These are phyloP conservation scores for Phocides pigmalion DNA, from an alignment of 1,140 invertebrate genomes.

Conservation along the genomic window DNA sequence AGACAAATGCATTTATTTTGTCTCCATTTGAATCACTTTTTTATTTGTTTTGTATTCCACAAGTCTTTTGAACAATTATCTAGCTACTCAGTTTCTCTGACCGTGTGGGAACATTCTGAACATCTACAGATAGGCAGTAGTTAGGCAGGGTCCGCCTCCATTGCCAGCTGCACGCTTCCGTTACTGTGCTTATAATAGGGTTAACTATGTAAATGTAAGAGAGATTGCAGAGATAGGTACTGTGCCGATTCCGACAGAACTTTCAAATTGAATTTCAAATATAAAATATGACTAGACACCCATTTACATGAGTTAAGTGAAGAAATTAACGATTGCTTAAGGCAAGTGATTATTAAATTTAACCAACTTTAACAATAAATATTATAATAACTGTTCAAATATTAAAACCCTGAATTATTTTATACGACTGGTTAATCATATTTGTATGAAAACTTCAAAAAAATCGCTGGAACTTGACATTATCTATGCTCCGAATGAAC, in stretches of 20 bases:
- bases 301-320: neutral
- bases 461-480: neutral
- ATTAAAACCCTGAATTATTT: too few relatives aligned
- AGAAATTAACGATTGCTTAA: too few relatives aligned
- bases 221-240: constrained; percentile 8
- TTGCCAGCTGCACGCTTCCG: constrained; percentile 34
- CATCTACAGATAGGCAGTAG: constrained; percentile 34
- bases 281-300: too few relatives aligned
- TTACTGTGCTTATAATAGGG: constrained; percentile 27
- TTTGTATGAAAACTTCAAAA: neutral
- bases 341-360: too few relatives aligned
- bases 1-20: too few relatives aligned
- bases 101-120: constrained; percentile 18
- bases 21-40: too few relatives aligned
- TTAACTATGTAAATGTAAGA: constrained; percentile 19
- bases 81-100: neutral
- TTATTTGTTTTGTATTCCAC: too few relatives aligned
- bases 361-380: too few relatives aligned
- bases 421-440: too few relatives aligned
- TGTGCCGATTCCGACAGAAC: neutral
- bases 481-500: neutral
- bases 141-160: constrained; percentile 28
- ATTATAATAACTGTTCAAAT: too few relatives aligned
- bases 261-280: neutral
- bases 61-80: too few relatives aligned